These are phyloP conservation scores for Melanocharis versteri DNA, from an alignment of 2,113 vertebrate species.

Conservation along the genomic window DNA sequence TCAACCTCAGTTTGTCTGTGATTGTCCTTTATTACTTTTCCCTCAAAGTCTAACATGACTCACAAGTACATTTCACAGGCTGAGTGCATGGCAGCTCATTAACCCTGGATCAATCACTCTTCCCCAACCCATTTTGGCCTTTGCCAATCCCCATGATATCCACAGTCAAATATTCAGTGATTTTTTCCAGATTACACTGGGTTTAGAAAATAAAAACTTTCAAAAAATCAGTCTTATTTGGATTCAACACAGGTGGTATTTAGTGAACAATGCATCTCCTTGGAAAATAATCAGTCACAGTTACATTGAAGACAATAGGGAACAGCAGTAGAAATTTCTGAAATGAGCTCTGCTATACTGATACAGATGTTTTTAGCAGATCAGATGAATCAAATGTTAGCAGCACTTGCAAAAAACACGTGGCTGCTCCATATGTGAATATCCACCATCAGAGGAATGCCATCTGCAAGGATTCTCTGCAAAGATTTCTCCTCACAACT, in stretches of 20 bases:
- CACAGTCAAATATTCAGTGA: not conserved
- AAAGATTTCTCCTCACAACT: not conserved
- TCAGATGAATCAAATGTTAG: not conserved
- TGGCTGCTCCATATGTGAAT: not conserved
- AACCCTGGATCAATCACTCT: not conserved
- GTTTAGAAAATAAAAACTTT: not conserved
- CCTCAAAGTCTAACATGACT: not conserved
- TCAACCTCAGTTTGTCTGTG: rapidly evolving
- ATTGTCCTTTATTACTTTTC: slow-evolving; percentile 6
- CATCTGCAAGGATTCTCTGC: not conserved
- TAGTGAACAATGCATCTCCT: not conserved
- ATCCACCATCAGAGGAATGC: not conserved
- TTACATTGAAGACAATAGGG: not conserved
- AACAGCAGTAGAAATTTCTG: not conserved
- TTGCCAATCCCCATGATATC: not conserved
- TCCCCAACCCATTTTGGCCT: not conserved
- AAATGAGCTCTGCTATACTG: not conserved
- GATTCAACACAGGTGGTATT: not conserved
- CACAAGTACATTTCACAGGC: not conserved
- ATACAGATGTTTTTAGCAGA: not conserved
- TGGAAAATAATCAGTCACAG: not conserved
- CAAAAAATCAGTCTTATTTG: not conserved
- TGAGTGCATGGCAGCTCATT: not conserved
- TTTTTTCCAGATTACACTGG: not conserved
- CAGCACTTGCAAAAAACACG: not conserved